A percentile compares a stretch with the other conserved stretches of the same genome.
Evolutionary conservation across 2,797 vertebrate genomes (phyloP).

Genomic region (Crenichthys baileyi): DNA sequence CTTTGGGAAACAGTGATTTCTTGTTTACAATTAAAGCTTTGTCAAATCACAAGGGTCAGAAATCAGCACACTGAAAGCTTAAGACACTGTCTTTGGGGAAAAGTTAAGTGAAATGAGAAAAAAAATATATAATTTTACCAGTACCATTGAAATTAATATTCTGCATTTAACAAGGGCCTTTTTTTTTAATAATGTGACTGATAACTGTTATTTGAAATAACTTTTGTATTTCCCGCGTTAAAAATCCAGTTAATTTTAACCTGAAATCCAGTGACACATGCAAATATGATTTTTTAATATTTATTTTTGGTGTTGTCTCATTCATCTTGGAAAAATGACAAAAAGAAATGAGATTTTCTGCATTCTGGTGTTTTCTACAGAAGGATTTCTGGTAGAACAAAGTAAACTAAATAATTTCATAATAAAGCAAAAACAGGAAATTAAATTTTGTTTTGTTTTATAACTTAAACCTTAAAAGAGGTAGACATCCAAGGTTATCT

Average conservation of each 20-base stretch:
- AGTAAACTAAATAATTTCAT: neutral
- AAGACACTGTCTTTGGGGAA: conserved; percentile 33
- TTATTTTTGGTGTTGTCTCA: neutral
- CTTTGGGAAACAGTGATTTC: conserved; percentile 62
- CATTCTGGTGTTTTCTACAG: too few relatives aligned
- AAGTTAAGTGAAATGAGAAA: conserved; percentile 56
- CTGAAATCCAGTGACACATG: neutral
- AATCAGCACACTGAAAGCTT: conserved; percentile 58
- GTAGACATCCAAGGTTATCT: neutral
- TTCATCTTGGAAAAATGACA: too few relatives aligned
- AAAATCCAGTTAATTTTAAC: neutral
- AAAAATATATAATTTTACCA: conserved; percentile 42
- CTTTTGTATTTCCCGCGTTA: neutral
- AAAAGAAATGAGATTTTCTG: neutral
- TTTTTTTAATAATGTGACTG: neutral
- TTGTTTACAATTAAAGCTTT: conserved; percentile 71
- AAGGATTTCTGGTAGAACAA: neutral
- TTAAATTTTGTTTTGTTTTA: neutral
- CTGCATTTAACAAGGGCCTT: neutral
- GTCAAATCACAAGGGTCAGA: conserved; percentile 53
- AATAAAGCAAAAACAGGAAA: neutral
- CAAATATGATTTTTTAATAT: neutral
- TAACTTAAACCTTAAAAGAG: neutral
- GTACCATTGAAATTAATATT: conserved; percentile 5
- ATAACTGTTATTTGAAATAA: neutral